Conservation (phyloP, 2,113 vertebrate genomes). For the Sarotherodon lohbergeri region DNA sequence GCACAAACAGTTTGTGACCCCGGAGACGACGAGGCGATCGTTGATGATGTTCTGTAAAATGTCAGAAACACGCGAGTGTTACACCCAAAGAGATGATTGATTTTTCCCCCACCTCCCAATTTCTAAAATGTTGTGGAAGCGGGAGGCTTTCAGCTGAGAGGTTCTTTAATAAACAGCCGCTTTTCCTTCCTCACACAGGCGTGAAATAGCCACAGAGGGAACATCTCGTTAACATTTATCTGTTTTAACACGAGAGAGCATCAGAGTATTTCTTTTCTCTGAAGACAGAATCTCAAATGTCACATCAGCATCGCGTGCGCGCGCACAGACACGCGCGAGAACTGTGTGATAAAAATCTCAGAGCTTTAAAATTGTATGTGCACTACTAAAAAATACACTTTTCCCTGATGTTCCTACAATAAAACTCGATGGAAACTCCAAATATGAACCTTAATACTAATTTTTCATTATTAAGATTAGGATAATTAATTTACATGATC, state of each 20-base stretch:
- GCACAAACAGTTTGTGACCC: conserved; percentile 2
- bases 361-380: background rate
- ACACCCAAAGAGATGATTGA: conserved; percentile 10
- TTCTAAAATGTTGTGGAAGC: background rate
- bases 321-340: accelerated
- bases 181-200: background rate
- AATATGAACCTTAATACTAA: background rate
- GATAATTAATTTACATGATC: background rate
- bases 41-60: conserved; percentile 29
- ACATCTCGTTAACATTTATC: background rate
- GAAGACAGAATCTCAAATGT: background rate
- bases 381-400: background rate
- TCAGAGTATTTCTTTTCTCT: background rate
- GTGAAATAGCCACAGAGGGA: background rate
- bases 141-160: background rate
- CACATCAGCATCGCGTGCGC: background rate
- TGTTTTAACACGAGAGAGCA: background rate
- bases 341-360: background rate
- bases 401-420: background rate
- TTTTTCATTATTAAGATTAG: background rate
- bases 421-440: background rate
- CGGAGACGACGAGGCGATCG: background rate
- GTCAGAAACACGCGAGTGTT: conserved; percentile 21
- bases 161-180: background rate
- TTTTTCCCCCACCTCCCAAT: background rate